Conservation (phyloP, 2,113 vertebrate genomes). For the Bambusicola thoracicus region DNA sequence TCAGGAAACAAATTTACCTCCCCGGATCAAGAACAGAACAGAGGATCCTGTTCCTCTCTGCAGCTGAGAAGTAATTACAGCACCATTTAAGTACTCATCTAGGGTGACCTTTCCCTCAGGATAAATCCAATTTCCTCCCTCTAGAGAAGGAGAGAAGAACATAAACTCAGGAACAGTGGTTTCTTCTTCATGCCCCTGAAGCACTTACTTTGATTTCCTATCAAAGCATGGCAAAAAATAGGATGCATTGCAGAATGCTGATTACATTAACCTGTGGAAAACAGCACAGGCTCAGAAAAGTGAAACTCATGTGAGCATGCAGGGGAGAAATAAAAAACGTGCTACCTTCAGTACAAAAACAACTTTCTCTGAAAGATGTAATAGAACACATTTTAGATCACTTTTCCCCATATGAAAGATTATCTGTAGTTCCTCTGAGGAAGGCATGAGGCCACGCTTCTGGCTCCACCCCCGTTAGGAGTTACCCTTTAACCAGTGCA, state of each 20-base stretch:
- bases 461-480: not conserved
- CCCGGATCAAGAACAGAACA: not conserved
- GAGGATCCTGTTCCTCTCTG: rapidly evolving
- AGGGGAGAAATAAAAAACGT: not conserved
- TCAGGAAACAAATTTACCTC: not conserved
- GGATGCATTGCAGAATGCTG: not conserved
- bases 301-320: not conserved
- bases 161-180: not conserved
- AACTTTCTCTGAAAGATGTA: not conserved
- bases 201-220: not conserved
- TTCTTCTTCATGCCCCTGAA: not conserved
- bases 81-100: not conserved
- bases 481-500: not conserved
- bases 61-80: not conserved
- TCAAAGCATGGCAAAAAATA: not conserved
- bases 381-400: no score
- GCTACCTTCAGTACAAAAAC: not conserved
- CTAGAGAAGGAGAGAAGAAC: no score
- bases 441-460: no score
- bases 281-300: not conserved
- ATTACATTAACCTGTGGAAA: not conserved
- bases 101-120: not conserved
- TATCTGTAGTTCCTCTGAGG: not conserved
- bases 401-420: no score
- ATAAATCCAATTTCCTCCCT: not conserved